phyloP scores from a whole-genome alignment of 2,113 vertebrate species.

The Silurus meridionalis region DNA sequence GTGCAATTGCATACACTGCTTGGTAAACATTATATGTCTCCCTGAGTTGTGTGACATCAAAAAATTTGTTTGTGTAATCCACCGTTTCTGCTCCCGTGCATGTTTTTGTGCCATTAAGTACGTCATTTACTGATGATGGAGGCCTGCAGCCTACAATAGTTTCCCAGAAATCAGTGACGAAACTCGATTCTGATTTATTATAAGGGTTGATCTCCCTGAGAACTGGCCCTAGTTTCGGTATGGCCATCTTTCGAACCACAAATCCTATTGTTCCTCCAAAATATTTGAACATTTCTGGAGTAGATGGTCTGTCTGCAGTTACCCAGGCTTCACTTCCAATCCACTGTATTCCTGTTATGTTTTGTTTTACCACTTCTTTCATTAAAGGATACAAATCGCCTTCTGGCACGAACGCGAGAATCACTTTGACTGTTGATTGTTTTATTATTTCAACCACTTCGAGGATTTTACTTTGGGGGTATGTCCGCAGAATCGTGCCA shows the following conservation, averaged over 20 bases:
- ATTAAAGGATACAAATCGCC: conserved; percentile 75
- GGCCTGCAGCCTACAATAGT: conserved; percentile 63
- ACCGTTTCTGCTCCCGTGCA: conserved; percentile 69
- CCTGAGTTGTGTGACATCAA: conserved; percentile 71
- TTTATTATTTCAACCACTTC: conserved; percentile 70
- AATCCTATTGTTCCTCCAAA: conserved; percentile 73
- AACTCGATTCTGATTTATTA: conserved; percentile 50
- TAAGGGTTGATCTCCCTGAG: conserved; percentile 65
- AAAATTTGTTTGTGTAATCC: conserved; percentile 65
- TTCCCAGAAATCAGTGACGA: conserved; percentile 71
- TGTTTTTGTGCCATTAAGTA: conserved; percentile 7
- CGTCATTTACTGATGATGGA: conserved; percentile 20
- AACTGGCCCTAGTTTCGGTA: conserved; percentile 65
- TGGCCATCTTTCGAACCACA: conserved; percentile 70
- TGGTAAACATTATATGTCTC: conserved; percentile 74
- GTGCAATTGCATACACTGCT: conserved; percentile 74
- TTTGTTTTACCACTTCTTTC: conserved; percentile 70
- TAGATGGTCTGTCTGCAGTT: conserved; percentile 67
- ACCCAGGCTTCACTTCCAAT: conserved; percentile 76
- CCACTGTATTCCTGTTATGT: conserved; percentile 77
- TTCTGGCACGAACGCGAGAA: conserved; percentile 72
- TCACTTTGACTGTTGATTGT: conserved; percentile 69
- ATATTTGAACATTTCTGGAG: conserved; percentile 63
- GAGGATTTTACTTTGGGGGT: conserved; percentile 63
- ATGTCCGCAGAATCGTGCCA: conserved; percentile 68